Percentiles rank a stretch among this genome's conserved stretches.
phyloP scores from a whole-genome alignment of 2,888 invertebrate species.

The Apodemia mormo region DNA sequence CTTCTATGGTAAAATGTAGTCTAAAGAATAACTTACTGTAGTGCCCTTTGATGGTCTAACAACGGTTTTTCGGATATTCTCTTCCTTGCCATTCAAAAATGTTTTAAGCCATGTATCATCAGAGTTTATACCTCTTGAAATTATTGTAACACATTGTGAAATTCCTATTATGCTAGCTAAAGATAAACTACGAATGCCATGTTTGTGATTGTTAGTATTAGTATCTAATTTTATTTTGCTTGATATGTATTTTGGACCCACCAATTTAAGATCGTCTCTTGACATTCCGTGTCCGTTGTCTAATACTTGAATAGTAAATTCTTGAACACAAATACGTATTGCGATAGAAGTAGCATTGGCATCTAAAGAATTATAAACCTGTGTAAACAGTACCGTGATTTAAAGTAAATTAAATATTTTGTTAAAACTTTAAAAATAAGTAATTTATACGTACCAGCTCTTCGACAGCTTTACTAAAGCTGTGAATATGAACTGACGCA shows the following conservation, averaged over 20 bases:
- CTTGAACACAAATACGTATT: conserved; percentile 83
- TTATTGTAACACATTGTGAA: conserved; percentile 81
- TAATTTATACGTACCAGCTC: conserved; percentile 77
- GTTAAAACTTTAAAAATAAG: not conserved
- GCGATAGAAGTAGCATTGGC: conserved; percentile 86
- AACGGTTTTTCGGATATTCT: conserved; percentile 50
- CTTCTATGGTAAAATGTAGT: conserved; percentile 6
- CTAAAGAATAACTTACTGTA: conserved; percentile 71
- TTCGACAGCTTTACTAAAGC: conserved; percentile 80
- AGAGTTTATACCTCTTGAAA: conserved; percentile 65
- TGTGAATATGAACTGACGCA: conserved; percentile 81
- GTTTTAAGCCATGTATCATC: conserved; percentile 81
- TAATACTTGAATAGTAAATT: conserved; percentile 86
- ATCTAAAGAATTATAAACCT: conserved; percentile 88
- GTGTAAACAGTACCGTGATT: conserved; percentile 32
- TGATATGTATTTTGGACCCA: conserved; percentile 84
- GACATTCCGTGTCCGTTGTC: conserved; percentile 89
- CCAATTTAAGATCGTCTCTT: conserved; percentile 72
- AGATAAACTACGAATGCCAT: conserved; percentile 87
- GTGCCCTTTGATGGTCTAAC: conserved; percentile 85
- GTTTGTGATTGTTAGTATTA: conserved; percentile 54
- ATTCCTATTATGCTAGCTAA: conserved; percentile 83
- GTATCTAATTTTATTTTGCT: conserved; percentile 69
- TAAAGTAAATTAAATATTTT: not conserved
- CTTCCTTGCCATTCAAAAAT: conserved; percentile 73